Evolutionary conservation across 2,113 vertebrate genomes (phyloP).

Genomic region (Scophthalmus maximus): DNA sequence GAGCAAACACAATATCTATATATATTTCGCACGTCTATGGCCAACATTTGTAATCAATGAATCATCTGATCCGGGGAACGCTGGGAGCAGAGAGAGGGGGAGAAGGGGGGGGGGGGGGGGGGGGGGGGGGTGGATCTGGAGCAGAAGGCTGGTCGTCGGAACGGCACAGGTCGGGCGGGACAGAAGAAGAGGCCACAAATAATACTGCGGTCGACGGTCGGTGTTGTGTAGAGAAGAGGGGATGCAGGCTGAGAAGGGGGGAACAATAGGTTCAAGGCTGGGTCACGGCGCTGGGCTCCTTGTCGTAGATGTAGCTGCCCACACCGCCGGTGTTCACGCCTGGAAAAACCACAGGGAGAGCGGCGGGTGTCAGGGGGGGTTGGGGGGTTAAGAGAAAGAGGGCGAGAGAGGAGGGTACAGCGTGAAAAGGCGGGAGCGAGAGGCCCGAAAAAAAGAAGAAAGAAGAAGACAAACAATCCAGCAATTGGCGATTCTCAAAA

Average conservation of each 20-base stretch:
- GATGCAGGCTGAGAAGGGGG: conserved; percentile 46
- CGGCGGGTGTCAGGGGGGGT: conserved; percentile 26
- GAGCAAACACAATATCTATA: conserved; percentile 1
- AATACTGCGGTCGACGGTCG: conserved; percentile 57
- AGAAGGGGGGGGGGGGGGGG: conserved; percentile 3
- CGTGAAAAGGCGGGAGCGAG: conserved; percentile 22
- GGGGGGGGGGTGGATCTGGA: conserved; percentile 7
- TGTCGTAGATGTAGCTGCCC: conserved; percentile 98
- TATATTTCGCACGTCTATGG: conserved; percentile 16
- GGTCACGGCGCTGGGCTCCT: conserved; percentile 88
- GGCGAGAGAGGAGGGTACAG: not conserved
- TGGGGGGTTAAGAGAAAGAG: not conserved
- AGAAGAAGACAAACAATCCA: too few species aligned
- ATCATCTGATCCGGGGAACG: conserved; percentile 17
- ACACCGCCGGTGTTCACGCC: conserved; percentile 97
- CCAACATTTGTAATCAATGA: conserved; percentile 14
- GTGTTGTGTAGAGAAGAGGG: conserved; percentile 47
- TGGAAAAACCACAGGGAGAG: conserved; percentile 75
- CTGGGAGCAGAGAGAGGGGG: not conserved
- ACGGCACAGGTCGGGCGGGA: conserved; percentile 20
- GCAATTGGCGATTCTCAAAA: not conserved
- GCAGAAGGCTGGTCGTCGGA: conserved; percentile 34
- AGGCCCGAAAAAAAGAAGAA: too few species aligned
- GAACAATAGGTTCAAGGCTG: conserved; percentile 87
- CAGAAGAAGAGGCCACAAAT: conserved; percentile 15